A percentile compares a stretch with the other conserved stretches of the same genome.
phyloP scores from a whole-genome alignment of 2,888 invertebrate genomes.

The Amblyteles armatorius region DNA sequence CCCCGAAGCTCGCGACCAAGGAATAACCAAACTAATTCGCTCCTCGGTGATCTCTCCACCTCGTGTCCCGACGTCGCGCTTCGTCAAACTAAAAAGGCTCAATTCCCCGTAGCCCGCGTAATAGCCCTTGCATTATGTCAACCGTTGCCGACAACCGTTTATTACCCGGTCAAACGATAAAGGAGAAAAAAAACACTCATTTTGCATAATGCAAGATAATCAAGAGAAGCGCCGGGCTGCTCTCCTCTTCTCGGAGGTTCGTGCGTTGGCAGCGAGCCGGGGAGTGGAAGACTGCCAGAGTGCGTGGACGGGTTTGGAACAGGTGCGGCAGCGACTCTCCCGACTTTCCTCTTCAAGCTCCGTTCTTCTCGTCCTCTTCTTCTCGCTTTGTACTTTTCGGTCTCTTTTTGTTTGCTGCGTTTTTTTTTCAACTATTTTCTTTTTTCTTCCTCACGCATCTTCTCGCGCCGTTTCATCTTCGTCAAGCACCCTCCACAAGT shows the following conservation, averaged over 20 bases:
- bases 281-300: constrained; percentile 16
- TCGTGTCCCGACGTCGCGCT: constrained; percentile 41
- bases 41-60: constrained; percentile 8
- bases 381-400: constrained; percentile 21
- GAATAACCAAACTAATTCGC: constrained; percentile 44
- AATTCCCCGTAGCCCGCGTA: constrained; percentile 76
- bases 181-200: constrained; percentile 66
- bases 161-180: constrained; percentile 78
- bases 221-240: constrained; percentile 69
- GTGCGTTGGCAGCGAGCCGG: constrained; percentile 2
- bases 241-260: constrained; percentile 7
- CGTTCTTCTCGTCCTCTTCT: constrained; percentile 27
- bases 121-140: constrained; percentile 83
- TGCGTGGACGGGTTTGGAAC: constrained; percentile 79
- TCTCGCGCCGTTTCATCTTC: constrained; percentile 56
- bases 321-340: constrained; percentile 76
- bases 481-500: constrained; percentile 69
- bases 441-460: constrained; percentile 40
- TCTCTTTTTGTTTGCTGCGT: constrained; percentile 9
- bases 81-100: constrained; percentile 76
- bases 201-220: constrained; percentile 84
- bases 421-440: constrained; percentile 30
- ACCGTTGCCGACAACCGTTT: constrained; percentile 83
- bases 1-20: constrained; percentile 3
- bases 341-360: constrained; percentile 51